Conservation (phyloP, 92 coral and sea anemone species). For the Micromussa lordhowensis region DNA sequence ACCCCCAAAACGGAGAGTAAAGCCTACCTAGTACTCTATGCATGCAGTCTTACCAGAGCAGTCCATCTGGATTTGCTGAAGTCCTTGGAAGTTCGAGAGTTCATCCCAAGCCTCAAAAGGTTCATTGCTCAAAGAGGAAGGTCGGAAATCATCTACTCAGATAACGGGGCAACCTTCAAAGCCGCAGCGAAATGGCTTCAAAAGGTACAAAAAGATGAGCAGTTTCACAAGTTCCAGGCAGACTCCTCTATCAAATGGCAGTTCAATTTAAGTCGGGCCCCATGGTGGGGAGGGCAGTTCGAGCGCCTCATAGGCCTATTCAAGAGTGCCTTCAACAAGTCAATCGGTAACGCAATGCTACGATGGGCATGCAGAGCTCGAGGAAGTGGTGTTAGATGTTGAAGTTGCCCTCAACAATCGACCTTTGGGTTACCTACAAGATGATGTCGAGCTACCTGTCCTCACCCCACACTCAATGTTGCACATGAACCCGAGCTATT, state of each 20-base stretch:
- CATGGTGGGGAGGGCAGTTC: too few relatives aligned
- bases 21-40: background rate
- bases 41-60: conserved; percentile 5
- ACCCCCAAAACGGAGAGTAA: background rate
- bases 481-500: background rate
- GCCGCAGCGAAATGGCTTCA: background rate
- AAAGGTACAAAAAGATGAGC: background rate
- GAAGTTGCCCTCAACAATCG: conserved; percentile 11
- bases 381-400: background rate
- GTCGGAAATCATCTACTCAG: background rate
- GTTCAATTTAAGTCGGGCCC: too few relatives aligned
- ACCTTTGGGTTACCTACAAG: conserved; percentile 1
- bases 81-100: background rate
- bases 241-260: too few relatives aligned
- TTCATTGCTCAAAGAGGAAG: conserved; percentile 4
- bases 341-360: conserved; percentile 3
- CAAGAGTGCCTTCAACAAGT: background rate
- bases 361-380: background rate
- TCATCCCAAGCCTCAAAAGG: background rate
- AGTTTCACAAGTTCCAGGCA: too few relatives aligned
- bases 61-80: background rate
- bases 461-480: background rate
- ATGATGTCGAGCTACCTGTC: conserved; percentile 7
- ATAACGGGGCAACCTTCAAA: background rate
- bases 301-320: background rate